Conservation (phyloP, 2,113 vertebrate genomes). For the Eleginops maclovinus region DNA sequence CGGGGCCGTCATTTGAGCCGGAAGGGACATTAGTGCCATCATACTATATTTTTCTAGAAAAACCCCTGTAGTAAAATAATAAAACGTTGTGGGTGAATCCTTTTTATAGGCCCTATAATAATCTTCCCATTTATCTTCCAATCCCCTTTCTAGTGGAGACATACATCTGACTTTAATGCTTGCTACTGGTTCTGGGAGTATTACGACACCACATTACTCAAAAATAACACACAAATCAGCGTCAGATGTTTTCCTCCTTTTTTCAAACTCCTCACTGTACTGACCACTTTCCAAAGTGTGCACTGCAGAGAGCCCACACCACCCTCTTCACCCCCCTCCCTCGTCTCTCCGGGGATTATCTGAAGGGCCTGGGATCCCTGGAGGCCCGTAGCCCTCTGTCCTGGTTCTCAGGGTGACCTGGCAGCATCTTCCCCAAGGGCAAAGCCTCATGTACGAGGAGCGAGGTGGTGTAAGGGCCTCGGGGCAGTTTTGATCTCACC, state of each 20-base stretch:
- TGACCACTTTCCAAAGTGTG: constrained; percentile 47
- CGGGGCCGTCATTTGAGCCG: no score
- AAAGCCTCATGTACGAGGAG: constrained; percentile 26
- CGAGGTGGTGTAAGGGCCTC: constrained; percentile 65
- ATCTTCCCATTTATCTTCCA: background rate
- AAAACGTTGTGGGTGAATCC: no score
- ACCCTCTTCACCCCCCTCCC: constrained; percentile 14
- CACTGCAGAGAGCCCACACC: constrained; percentile 5
- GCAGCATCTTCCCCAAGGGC: constrained; percentile 48
- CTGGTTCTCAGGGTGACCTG: constrained; percentile 71
- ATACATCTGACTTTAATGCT: background rate
- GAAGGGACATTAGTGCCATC: no score
- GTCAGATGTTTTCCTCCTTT: background rate
- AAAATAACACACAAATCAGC: background rate
- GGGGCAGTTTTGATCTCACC: constrained; percentile 61
- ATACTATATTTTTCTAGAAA: no score
- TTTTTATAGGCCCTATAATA: background rate
- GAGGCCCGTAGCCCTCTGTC: constrained; percentile 40
- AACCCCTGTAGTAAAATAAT: background rate
- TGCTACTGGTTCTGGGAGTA: background rate
- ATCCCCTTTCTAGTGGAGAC: background rate
- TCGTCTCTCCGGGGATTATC: constrained; percentile 55
- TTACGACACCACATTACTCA: background rate
- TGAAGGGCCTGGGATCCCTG: constrained; percentile 58
- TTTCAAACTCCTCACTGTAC: constrained; percentile 1